Base-by-base conservation (phyloP, 2,113 vertebrate species). In the Piaya cayana region DNA sequence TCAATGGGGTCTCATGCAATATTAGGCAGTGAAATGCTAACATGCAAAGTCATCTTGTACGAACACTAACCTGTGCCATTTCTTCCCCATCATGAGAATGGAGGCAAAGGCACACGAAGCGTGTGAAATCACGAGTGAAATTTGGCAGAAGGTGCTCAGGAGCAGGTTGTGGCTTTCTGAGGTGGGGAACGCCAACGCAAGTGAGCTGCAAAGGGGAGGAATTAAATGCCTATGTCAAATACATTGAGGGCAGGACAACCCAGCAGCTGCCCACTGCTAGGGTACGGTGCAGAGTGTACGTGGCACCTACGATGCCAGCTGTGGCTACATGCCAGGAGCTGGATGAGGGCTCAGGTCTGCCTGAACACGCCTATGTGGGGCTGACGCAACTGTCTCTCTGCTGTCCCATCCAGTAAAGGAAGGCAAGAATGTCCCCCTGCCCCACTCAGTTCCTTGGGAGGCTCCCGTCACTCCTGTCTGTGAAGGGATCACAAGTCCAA, bases 81-180 rank as follows among this genome's bases (percentile, higher is more conserved):
- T 47, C 45, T 26, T n/a, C 22, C 30, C 18, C 36, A 1, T 7
- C 64, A 5, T 7, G 34, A 39, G 37, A 47, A 32, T 0, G 4
- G 62, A 90, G 22, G 20, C 19, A 12, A 84, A 85, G 39, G 63
- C 36, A 4, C 3, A 0, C 12, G 5, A n/a, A 39, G 39, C 1
- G 0, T 0, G 0, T 5, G 4, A 67, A 52, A 22, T 9, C 34
- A 1, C 0, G 4, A 0, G 0, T 25, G 36, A 39, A 36, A 34
- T 5, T 4, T 52, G 70, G 52, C 45, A 58, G 70, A 18, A 74
- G 19, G 21, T 21, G 79, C 56, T 34, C 45, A 17, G 36, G 39
- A 82, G 47, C 32, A 12, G 43, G n/a, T 32, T 0, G 0, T 29
- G 43, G 43, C 23, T 27, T 25, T 39, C 67, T 12, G 45, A 62